Evolutionary conservation across 2,797 vertebrate genomes (phyloP).

Genomic region (Pantherophis alleghaniensis): DNA sequence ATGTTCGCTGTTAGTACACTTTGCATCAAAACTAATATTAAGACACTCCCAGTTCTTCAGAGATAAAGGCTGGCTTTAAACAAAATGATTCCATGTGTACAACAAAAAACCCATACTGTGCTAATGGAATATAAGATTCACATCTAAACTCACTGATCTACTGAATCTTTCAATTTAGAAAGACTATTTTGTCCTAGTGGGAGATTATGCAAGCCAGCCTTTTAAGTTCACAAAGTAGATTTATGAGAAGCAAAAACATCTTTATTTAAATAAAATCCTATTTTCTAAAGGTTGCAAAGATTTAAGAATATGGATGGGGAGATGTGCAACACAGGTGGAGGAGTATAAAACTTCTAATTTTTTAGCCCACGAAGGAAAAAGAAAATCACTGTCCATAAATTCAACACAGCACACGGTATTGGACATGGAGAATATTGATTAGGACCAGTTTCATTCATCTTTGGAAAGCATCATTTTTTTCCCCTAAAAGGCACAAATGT

Average conservation of each 20-base stretch:
- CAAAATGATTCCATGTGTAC: background rate
- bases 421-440: conserved; percentile 28
- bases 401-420: background rate
- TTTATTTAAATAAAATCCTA: background rate
- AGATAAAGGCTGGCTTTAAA: background rate
- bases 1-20: background rate
- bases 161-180: background rate
- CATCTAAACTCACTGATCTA: background rate
- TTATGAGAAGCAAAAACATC: background rate
- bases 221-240: conserved; percentile 6
- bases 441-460: conserved; percentile 24
- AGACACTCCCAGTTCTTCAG: background rate
- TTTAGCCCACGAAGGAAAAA: conserved; percentile 39
- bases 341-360: conserved; percentile 16
- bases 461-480: conserved; percentile 42
- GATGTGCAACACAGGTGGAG: background rate
- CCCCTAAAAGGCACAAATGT: conserved; percentile 47
- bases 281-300: rapidly evolving
- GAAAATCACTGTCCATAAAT: conserved; percentile 29
- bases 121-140: background rate
- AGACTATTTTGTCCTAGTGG: background rate
- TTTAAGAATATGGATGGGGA: conserved; percentile 16
- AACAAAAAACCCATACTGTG: conserved; percentile 2
- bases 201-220: background rate
- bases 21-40: background rate